Evolutionary conservation across 1,140 invertebrate species (phyloP).

Genomic region (Brachionus manjavacas): DNA sequence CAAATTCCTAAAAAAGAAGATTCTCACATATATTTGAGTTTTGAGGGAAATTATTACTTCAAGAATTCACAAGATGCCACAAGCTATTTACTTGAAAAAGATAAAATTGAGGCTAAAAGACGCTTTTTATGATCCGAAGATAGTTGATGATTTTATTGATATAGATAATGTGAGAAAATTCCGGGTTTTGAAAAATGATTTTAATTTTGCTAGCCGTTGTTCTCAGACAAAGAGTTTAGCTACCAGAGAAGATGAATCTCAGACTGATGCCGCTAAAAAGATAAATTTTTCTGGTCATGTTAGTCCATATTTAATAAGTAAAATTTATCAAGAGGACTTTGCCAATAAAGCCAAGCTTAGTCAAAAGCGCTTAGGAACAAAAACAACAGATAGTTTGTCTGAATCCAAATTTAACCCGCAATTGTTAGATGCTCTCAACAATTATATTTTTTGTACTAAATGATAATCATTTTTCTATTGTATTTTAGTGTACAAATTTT

Average conservation of each 20-base stretch:
- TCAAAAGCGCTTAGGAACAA: conserved; percentile 44
- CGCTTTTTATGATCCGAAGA: background rate
- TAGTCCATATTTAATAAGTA: background rate
- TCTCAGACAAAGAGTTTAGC: background rate
- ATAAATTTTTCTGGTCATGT: conserved; percentile 17
- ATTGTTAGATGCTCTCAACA: background rate
- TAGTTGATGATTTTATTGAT: conserved; percentile 28
- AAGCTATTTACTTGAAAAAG: conserved; percentile 46
- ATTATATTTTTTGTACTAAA: no score
- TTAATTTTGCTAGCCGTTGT: background rate
- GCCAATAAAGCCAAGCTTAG: conserved; percentile 44
- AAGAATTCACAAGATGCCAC: conserved; percentile 57
- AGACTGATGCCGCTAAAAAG: conserved; percentile 11
- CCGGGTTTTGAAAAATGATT: conserved; percentile 24
- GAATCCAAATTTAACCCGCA: background rate
- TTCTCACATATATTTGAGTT: conserved; percentile 55
- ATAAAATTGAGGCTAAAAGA: background rate
- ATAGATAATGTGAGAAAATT: background rate
- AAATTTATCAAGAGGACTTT: conserved; percentile 12
- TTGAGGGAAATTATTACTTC: conserved; percentile 57
- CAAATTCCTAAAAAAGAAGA: conserved; percentile 55
- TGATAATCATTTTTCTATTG: no score
- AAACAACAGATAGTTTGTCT: conserved; percentile 6
- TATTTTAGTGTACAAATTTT: no score
- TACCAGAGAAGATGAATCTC: background rate